Evolutionary conservation across 2,797 vertebrate genomes (phyloP), one percentile per base, ranked within the genome.

Genomic region (Pangasius sanitwongsei): DNA sequence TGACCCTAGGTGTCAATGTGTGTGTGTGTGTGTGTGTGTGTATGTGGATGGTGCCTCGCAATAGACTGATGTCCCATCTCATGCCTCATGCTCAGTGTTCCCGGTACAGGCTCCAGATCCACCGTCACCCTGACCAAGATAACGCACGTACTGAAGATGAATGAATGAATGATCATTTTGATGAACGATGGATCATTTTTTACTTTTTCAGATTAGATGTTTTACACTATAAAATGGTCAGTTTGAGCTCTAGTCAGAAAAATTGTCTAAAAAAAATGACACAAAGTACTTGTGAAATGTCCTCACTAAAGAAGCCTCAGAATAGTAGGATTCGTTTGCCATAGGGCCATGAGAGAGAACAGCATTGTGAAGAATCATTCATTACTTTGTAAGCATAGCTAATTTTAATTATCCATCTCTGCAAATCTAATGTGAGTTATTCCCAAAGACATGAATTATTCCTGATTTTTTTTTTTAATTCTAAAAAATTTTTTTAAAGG

Each of bases 341-440:
- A 85, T 87, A 85, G 53, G 44, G 55, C 80, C 77, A 77, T 65
- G 83, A 83, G n/a, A 59, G 41, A 81, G 15, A 81, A 90, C 65
- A 83, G 85, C 50, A 72, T 75, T 59, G 53, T 7, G 91, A 53
- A 87, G 69, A 89, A 90, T 69, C 86, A 90, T 92, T 85, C 37
- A 89, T 91, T 92, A 84, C 65, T 91, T 90, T 88, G 84, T 90
- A 89, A 91, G 86, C 53, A 89, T 16, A n/a, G 28, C 0, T 6
- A 72, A 75, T 91, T 93, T 91, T 92, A 92, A 93, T 94, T 89
- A 93, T 91, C 84, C 83, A 91, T 89, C 90, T 12, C 69, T 89
- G 72, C 55, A 55, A 84, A 80, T 37, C 37, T 87, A 87, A 91
- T 74, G 88, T 11, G 91, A 91, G 90, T 89, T 80, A 83, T 41